Percentiles rank a stretch among this genome's conserved stretches.
Evolutionary conservation across 2,888 invertebrate genomes (phyloP).

Genomic region (Plagiodera versicolora): DNA sequence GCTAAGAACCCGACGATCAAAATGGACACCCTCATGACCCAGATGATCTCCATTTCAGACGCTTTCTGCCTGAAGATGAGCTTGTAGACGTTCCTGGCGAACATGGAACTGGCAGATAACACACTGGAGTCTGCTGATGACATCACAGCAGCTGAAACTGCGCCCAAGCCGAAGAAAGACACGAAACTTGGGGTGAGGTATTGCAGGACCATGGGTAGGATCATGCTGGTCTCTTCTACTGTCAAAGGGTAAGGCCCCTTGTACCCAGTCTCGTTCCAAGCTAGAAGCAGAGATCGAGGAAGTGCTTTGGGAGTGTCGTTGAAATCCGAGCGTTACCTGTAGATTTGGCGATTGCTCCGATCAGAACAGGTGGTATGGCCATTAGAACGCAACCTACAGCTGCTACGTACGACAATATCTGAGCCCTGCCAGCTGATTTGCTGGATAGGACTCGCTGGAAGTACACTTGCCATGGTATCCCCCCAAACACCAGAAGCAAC

Average conservation of each 20-base stretch:
- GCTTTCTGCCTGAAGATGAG: slow-evolving; percentile 95
- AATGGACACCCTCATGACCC: slow-evolving; percentile 93
- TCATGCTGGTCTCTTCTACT: slow-evolving; percentile 84
- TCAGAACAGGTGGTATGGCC: slow-evolving; percentile 96
- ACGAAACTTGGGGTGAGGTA: slow-evolving; percentile 95
- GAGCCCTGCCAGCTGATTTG: slow-evolving; percentile 91
- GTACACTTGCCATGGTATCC: slow-evolving; percentile 99
- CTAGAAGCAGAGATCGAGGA: too few species aligned
- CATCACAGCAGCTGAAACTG: slow-evolving; percentile 99
- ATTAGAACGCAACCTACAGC: slow-evolving; percentile 94
- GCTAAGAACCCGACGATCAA: slow-evolving; percentile 89
- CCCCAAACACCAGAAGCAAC: slow-evolving; percentile 87
- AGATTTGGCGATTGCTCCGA: slow-evolving; percentile 95
- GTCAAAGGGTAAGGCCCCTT: slow-evolving; percentile 74
- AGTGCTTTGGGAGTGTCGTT: too few species aligned
- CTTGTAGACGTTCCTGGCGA: slow-evolving; percentile 97
- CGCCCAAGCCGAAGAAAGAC: slow-evolving; percentile 91
- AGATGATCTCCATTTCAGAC: slow-evolving; percentile 96
- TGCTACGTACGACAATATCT: slow-evolving; percentile 93
- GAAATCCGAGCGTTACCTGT: slow-evolving; percentile 66
- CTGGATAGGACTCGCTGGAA: slow-evolving; percentile 97
- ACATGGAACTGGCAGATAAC: slow-evolving; percentile 97
- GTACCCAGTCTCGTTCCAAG: slow-evolving; percentile 94
- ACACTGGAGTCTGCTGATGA: slow-evolving; percentile 99
- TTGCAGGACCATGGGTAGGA: slow-evolving; percentile 95